Evolutionary conservation across 2,888 invertebrate species (phyloP), one percentile per base, ranked within the genome.

Genomic region (Fissipunctia ypsillon): DNA sequence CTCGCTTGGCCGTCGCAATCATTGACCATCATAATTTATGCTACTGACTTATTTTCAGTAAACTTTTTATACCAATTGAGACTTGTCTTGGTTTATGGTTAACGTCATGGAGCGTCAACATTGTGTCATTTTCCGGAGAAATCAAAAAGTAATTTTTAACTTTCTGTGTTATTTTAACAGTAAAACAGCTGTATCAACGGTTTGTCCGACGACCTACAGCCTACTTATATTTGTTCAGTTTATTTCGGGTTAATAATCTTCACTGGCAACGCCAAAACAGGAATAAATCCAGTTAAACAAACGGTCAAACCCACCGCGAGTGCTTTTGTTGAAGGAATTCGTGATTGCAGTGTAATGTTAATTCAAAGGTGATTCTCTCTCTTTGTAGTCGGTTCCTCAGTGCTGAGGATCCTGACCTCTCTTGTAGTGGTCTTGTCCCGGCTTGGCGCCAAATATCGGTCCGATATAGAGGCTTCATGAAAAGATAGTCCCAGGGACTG

Each of bases 261-360:
- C 16, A 14, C 31, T 43, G 25, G 14, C 14, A 35, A 19, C 31
- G 19, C 9, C 14, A 28, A 31, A n/a, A n/a, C n/a, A 28, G 22
- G 28, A 64, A 59, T 41, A 25, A 31, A 38, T 38, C 19, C 1
- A 31, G 43, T 50, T 61, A 16, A 43, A 16, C 16, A 43, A 28
- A 70, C 48, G 59, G 66, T 67, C 16, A 25, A 52, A 31, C 7
- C 1, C 25, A 38, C 45, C 52, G 48, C 48, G 6, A 64, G 25
- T 60, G n/a, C 3, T 16, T 0, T 71, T 71, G 22, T 64, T 45
- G 35, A 38, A 60, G 14, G 12, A 60, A 41, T 56, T 71, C n/a
- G 7, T 71, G 63, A 50, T 74, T 60, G 25, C 22, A 31, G 71
- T 52, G 68, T 35, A 25, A 82, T 80, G 68, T 60, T 77, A 52